Evolutionary conservation across 2,888 invertebrate genomes (phyloP), one percentile per base, ranked within the genome.

Genomic region (Leucophenga montana): DNA sequence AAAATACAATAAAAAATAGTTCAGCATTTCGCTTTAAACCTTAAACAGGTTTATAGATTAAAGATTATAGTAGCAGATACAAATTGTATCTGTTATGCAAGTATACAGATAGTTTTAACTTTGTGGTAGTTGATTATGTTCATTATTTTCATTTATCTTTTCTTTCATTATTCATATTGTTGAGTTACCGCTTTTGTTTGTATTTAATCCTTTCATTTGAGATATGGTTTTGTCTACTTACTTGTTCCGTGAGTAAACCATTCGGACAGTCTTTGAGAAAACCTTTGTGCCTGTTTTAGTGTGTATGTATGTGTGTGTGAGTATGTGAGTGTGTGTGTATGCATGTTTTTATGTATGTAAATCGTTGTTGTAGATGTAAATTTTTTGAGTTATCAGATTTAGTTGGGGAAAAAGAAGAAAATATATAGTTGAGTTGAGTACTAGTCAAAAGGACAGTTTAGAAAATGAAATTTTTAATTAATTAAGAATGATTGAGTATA

Each of bases 241-340:
- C 97, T 93, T 97, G 96, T 90, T 97, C 97, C 71, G 97, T 97
- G 72, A 97, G 93, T 85, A 97, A 92, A 80, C 97, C 97, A 89
- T 97, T 96, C 71, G 97, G 97, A 90, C 97, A 97, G 90, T 97
- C 97, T 91, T 97, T 96, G 79, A 97, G 92, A 89, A 97, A 97
- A 87, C 97, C 97, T 92, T 97, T 97, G 91, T 97, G 96, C 97
- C 96, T 96, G 90, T 65, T 90, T 46, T 68, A 67, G 72, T 54
- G 56, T 46, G 14, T 18, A 54, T 18, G 39, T 57, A 18, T 16
- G n/a, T n/a, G 0, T 39, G 16, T n/a, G n/a, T n/a, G n/a, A n/a
- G n/a, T n/a, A n/a, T n/a, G 0, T 39, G 16, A 67, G 72, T 54
- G 56, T 46, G 14, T 18, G 56, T 18, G 39, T 57, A 18, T 16